phyloP scores from a whole-genome alignment of 1,140 invertebrate species.

The Nautilus pompilius region DNA sequence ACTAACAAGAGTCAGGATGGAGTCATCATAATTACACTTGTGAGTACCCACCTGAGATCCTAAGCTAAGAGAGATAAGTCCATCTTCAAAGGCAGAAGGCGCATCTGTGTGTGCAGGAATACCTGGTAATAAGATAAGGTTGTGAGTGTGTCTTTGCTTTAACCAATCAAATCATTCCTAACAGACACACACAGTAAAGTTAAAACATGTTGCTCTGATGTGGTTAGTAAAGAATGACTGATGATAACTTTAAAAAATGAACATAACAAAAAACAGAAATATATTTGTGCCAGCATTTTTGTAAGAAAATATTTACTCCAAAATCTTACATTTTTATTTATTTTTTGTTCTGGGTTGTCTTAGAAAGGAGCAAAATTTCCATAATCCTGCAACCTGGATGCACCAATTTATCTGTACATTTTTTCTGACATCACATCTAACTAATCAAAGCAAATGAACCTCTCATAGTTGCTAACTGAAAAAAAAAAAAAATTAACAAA shows the following conservation, averaged over 20 bases:
- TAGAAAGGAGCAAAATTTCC: neutral
- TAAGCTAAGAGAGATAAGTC: conserved; percentile 85
- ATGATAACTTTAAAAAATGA: too few relatives aligned
- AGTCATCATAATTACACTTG: neutral
- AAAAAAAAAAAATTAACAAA: neutral
- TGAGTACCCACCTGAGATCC: conserved; percentile 62
- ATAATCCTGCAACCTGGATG: neutral
- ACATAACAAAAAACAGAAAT: too few relatives aligned
- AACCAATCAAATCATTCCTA: too few relatives aligned
- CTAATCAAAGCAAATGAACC: too few relatives aligned
- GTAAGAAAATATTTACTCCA: too few relatives aligned
- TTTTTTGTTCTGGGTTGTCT: too few relatives aligned
- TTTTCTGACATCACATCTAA: neutral
- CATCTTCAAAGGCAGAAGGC: conserved; percentile 86
- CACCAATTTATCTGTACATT: neutral
- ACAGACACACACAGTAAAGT: too few relatives aligned
- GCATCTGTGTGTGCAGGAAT: conserved; percentile 96
- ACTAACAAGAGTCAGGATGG: neutral
- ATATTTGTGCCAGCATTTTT: too few relatives aligned
- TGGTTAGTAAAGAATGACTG: too few relatives aligned
- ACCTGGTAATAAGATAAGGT: conserved; percentile 65
- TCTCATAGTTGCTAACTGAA: neutral
- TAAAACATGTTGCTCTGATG: too few relatives aligned
- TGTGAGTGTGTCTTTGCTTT: too few relatives aligned
- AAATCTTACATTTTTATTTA: too few relatives aligned